These are phyloP conservation scores for Amphilophus citrinellus DNA, from an alignment of 2,113 vertebrate genomes.

Conservation along the genomic window DNA sequence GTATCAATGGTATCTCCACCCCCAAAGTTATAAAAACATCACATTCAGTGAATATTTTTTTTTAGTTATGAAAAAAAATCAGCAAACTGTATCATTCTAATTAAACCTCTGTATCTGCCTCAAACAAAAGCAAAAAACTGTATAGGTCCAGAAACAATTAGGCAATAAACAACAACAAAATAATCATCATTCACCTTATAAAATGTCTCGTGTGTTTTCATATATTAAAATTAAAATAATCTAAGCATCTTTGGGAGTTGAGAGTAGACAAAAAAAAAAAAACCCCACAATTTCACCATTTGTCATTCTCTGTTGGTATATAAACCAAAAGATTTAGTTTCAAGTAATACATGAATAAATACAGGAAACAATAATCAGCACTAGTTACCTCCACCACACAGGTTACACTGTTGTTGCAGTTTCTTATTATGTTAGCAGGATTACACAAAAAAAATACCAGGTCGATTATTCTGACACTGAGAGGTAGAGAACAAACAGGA, in stretches of 20 bases:
- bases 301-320: neutral
- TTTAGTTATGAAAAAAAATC: too few relatives aligned
- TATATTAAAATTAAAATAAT: neutral
- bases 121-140: too few relatives aligned
- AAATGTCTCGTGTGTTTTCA: neutral
- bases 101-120: too few relatives aligned
- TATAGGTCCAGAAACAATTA: neutral
- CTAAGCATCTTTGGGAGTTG: neutral
- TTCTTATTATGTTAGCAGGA: neutral
- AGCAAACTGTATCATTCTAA: too few relatives aligned
- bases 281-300: neutral
- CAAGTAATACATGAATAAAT: neutral
- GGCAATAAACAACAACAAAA: neutral
- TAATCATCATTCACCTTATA: neutral
- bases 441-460: neutral
- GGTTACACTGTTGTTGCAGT: neutral
- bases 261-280: neutral
- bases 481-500: neutral
- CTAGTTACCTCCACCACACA: neutral
- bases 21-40: neutral
- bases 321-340: neutral
- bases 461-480: neutral
- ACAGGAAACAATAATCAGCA: neutral
- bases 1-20: too few relatives aligned
- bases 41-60: neutral